phyloP scores from a whole-genome alignment of 2,797 vertebrate genomes.

The Danio kyathit region DNA sequence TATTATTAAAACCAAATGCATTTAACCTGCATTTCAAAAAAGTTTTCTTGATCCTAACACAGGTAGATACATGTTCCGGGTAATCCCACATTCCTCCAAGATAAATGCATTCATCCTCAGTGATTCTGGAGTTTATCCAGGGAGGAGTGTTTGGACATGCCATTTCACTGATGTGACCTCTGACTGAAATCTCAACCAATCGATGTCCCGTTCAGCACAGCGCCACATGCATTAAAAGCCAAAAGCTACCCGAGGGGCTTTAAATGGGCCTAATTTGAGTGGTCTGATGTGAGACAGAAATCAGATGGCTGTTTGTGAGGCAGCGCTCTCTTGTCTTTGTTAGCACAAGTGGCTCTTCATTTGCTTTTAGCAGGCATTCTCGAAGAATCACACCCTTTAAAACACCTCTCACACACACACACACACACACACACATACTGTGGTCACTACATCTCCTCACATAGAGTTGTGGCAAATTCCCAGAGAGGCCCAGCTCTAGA shows the following conservation, averaged over 20 bases:
- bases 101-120: slow-evolving; percentile 30
- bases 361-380: slow-evolving; percentile 76
- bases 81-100: slow-evolving; percentile 22
- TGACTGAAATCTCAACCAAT: slow-evolving; percentile 37
- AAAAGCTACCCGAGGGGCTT: slow-evolving; percentile 12
- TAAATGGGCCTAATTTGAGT: slow-evolving; percentile 35
- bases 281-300: slow-evolving; percentile 61
- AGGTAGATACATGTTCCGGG: slow-evolving; percentile 20
- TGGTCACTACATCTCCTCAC: slow-evolving; percentile 17
- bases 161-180: slow-evolving; percentile 17
- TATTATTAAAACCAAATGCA: not conserved
- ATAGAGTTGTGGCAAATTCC: slow-evolving; percentile 40
- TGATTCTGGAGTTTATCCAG: slow-evolving; percentile 47
- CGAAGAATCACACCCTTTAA: slow-evolving; percentile 64
- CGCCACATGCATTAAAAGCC: not conserved
- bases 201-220: slow-evolving; percentile 14
- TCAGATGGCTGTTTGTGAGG: slow-evolving; percentile 63
- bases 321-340: slow-evolving; percentile 70
- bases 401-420: slow-evolving; percentile 55
- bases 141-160: slow-evolving; percentile 43
- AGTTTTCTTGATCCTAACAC: slow-evolving; percentile 9
- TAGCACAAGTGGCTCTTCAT: slow-evolving; percentile 79
- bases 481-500: slow-evolving; percentile 42
- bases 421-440: slow-evolving; percentile 15
- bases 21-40: not conserved